Evolutionary conservation across 2,113 vertebrate genomes (phyloP), one percentile per base, ranked within the genome.

Genomic region (Rhinichthys klamathensis): DNA sequence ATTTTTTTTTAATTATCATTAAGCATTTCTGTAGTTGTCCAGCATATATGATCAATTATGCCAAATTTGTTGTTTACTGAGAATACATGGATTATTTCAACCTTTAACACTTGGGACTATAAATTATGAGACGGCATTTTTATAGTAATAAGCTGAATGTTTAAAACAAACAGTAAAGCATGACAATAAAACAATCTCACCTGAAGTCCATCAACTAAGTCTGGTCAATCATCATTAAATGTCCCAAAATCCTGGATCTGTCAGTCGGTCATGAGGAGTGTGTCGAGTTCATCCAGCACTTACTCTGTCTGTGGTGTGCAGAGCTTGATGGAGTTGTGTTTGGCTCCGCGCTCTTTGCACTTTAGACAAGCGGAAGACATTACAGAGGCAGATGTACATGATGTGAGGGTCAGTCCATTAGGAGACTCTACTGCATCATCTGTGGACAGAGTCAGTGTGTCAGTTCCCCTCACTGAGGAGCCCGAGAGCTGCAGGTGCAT

Each of bases 381-480:
- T 44, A 80, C 58, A 44, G 23, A 6, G 78, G 9, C 78, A 65
- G 60, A 65, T 46, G 60, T 49, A 80, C 60, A 49, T 80, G 60
- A 46, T 80, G 78, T 65, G 41, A 38, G 30, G 41, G 25, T 80
- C 78, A 80, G 60, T 65, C 78, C 78, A 65, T 80, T 49, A 80
- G 60, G n/a, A 65, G n/a, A 65, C 38, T 23, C n/a, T n/a, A 56
- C 49, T 77, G 74, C 30, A 58, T n/a, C 51, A 77, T 77, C 49
- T 58, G 32, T 54, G 30, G 27, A 77, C 18, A 51, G 25, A 77
- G 75, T 23, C 56, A 79, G 4, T 41, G 76, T 58, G 49, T 38
- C 30, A n/a, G 10, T 60, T 77, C 49, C 49, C 74, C 27, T 77
- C 15, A 35, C 74, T 54, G 74, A 77, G 21, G 75, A 78, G 75